Evolutionary conservation across 2,888 invertebrate genomes (phyloP), one percentile per base, ranked within the genome.

Genomic region (Drosophila rellima): DNA sequence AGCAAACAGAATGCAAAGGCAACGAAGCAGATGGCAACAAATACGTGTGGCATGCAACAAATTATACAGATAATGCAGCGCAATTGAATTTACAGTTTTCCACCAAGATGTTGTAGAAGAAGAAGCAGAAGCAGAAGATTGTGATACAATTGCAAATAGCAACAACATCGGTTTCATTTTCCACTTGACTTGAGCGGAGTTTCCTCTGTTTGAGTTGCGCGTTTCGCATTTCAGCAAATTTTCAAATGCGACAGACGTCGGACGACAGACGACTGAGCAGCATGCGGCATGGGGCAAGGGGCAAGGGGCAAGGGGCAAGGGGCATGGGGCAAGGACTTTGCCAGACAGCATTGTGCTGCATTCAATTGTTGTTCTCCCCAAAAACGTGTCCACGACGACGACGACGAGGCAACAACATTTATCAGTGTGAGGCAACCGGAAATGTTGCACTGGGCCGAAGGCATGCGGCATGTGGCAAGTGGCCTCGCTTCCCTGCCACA

Each of bases 211-310:
- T 72, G 55, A 72, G 70, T 57, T 65, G 66, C 80, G 82, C 64
- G 74, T 79, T 81, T 87, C 79, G 88, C 85, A 87, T 82, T 83
- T 84, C 82, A 87, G 85, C 82, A 79, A 65, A 6, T 77, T 78
- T 82, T 82, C 75, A 81, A 83, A 83, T 80, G 82, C 80, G 74
- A 66, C 74, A 80, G 74, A 52, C 77, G 61, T 70, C 57, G 42
- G 52, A 65, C 23, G 4, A 26, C 23, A 23, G 74, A 52, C 73
- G 63, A 73, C 54, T 48, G 52, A 65, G 39, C 67, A 63, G 29
- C 48, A 37, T n/a, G 26, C 39, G 8, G 56, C 40, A 57, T n/a
- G n/a, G n/a, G n/a, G n/a, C n/a, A n/a, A n/a, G n/a, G n/a, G n/a
- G 42, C 37, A 55, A 17, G 64, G 10, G 20, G 40, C 37, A 55